Evolutionary conservation across 2,888 invertebrate genomes (phyloP), one percentile per base, ranked within the genome.

Genomic region (Brenthis ino): DNA sequence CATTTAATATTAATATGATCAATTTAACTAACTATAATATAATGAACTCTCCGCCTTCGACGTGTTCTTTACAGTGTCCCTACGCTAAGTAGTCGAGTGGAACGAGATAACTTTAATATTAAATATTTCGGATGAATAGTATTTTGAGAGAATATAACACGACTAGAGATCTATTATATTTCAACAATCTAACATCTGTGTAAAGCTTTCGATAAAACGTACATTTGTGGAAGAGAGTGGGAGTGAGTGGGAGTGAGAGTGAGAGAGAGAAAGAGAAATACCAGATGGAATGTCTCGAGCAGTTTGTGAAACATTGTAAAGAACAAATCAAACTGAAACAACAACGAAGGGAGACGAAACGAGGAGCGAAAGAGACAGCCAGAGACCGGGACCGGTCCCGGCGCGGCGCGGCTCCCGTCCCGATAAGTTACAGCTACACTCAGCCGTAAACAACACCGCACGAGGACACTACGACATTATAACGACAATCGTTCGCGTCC

Each of bases 1-100:
- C 58, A 57, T 68, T 66, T 60, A 63, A 50, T 68, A 54, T 57
- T 77, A 84, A 81, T 84, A 84, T 83, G 85, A 84, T 76, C 84
- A 85, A 87, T 84, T 85, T 81, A 85, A 84, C 89, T 89, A 89
- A 84, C 89, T 88, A 89, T 79, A 85, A 85, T 82, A 86, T 77
- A 82, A 80, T 82, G 67, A 86, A 85, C 85, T 86, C 82, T 76
- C 70, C 65, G 71, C 56, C 56, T 68, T 73, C 65, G 79, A 77
- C 75, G 74, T 75, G 79, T 78, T 77, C 78, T 75, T 77, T 75
- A 77, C 78, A 77, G 69, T 76, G 77, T 69, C 72, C 63, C 65
- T 68, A 37, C 51, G 61, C 68, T 60, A 50, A 53, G 51, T 53
- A 14, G 51, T 16, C 20, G 57, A 57, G 37, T 37, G 57, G 16